These are phyloP conservation scores for Anagyrus pseudococci DNA, from an alignment of 2,888 invertebrate species.

Conservation along the genomic window DNA sequence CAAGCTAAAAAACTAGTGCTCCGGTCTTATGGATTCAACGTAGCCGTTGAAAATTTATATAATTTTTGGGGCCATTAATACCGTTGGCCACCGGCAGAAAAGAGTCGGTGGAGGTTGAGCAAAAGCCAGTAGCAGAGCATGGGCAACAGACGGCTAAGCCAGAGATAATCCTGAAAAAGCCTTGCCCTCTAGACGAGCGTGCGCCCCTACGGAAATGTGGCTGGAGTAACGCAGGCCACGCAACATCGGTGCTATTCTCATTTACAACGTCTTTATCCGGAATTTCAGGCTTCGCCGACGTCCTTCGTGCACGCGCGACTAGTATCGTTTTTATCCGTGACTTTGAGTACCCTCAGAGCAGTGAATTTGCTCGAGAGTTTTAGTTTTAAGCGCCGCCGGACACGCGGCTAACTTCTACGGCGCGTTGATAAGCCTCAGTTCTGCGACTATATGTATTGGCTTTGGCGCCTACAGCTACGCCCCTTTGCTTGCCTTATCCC, in stretches of 20 bases:
- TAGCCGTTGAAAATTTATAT: too few species aligned
- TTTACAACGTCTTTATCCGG: constrained; percentile 25
- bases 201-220: background rate
- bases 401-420: too few species aligned
- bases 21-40: too few species aligned
- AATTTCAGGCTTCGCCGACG: constrained; percentile 3
- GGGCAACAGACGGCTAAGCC: too few species aligned
- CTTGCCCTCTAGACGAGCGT: background rate
- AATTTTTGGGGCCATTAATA: too few species aligned
- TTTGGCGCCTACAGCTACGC: too few species aligned
- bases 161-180: constrained; percentile 18
- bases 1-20: background rate
- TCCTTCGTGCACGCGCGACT: background rate
- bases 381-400: constrained; percentile 12
- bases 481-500: too few species aligned
- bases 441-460: too few species aligned
- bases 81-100: too few species aligned
- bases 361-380: background rate
- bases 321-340: constrained; percentile 1
- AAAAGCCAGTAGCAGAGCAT: too few species aligned
- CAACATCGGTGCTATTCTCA: constrained; percentile 2
- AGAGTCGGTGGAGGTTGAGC: too few species aligned
- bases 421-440: too few species aligned
- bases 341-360: constrained; percentile 8
- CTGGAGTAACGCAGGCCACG: background rate